Percentiles rank a stretch among this genome's conserved stretches.
Evolutionary conservation across 2,888 invertebrate genomes (phyloP).

Genomic region (Catocala nupta): DNA sequence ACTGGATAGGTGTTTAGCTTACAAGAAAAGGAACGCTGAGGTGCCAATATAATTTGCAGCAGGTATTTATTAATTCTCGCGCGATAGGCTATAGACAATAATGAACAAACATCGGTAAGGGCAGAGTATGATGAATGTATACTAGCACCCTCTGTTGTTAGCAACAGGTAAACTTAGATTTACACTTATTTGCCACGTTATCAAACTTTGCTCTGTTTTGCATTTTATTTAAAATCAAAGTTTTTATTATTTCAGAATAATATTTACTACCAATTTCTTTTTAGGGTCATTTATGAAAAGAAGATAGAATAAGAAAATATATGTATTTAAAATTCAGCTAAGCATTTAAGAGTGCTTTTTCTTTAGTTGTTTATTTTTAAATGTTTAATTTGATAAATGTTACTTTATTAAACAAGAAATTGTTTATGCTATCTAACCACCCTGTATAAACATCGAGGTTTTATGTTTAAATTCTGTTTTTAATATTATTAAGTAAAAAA

Average conservation of each 20-base stretch:
- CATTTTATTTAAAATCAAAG: no score
- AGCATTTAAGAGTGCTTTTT: background rate
- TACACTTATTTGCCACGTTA: conserved; percentile 21
- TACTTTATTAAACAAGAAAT: conserved; percentile 45
- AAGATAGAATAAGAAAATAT: background rate
- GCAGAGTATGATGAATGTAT: conserved; percentile 1
- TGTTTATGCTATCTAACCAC: conserved; percentile 71
- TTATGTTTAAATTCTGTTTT: conserved; percentile 35
- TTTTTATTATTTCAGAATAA: no score
- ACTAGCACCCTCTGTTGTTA: conserved; percentile 43
- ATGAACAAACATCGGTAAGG: background rate
- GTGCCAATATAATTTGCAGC: background rate
- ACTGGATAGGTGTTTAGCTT: no score
- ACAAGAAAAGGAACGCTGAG: no score
- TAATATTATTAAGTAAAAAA: conserved; percentile 4
- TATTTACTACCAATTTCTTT: no score
- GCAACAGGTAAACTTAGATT: conserved; percentile 26
- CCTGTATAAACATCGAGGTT: conserved; percentile 74
- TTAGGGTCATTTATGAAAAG: no score
- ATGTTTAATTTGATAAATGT: conserved; percentile 23
- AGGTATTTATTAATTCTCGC: background rate
- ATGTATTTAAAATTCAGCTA: background rate
- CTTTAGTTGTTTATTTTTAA: conserved; percentile 7
- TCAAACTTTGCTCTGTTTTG: conserved; percentile 7
- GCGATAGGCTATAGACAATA: background rate